phyloP scores from a whole-genome alignment of 2,113 vertebrate species.

The Coptodon rendalli region DNA sequence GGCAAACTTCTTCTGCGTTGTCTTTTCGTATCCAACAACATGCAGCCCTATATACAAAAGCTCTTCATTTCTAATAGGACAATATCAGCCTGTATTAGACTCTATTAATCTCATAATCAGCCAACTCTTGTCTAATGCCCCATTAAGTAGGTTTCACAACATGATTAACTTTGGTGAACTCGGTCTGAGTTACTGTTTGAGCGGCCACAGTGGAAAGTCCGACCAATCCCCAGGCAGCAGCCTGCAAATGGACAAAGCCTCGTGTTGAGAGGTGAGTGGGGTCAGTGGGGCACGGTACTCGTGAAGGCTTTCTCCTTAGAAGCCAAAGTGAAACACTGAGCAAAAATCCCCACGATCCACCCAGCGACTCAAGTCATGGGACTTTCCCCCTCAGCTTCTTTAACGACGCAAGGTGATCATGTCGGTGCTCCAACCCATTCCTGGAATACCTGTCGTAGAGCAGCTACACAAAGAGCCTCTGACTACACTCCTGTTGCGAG shows the following conservation, averaged over 20 bases:
- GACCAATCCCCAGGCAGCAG: background rate
- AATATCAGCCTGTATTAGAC: background rate
- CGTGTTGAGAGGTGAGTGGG: background rate
- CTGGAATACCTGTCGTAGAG: constrained; percentile 29
- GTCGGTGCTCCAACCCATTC: constrained; percentile 30
- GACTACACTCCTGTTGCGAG: background rate
- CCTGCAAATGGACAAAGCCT: background rate
- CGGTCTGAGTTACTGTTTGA: background rate
- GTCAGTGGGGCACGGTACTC: background rate
- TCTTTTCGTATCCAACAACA: background rate
- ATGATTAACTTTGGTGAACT: background rate
- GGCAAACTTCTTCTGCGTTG: background rate
- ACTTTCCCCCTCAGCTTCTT: background rate
- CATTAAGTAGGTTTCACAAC: background rate
- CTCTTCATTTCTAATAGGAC: background rate
- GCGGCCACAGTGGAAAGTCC: background rate
- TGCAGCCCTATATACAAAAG: background rate
- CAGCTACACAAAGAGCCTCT: background rate
- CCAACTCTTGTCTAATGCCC: background rate
- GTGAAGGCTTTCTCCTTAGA: background rate
- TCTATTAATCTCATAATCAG: background rate
- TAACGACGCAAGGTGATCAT: constrained; percentile 10
- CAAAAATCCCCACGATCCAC: background rate
- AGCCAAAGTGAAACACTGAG: background rate
- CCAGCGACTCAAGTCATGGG: background rate